Evolutionary conservation across 2,113 vertebrate species (phyloP).

Genomic region (Antechinus flavipes): DNA sequence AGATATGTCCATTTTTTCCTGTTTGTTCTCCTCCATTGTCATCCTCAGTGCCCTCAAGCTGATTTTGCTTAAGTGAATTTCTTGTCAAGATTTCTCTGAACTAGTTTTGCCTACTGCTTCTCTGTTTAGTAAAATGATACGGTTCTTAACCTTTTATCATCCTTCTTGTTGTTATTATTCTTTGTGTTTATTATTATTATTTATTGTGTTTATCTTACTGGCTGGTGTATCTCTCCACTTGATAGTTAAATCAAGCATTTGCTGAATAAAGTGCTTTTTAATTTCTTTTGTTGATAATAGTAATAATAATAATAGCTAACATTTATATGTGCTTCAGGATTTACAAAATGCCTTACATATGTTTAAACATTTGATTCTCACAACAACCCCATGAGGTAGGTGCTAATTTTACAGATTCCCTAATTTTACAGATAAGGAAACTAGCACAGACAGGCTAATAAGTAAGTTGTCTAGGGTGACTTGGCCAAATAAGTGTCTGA

Average conservation of each 20-base stretch:
- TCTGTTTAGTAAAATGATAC: neutral
- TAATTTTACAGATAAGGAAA: neutral
- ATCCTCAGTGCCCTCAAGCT: neutral
- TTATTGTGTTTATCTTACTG: neutral
- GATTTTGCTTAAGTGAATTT: neutral
- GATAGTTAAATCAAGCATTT: neutral
- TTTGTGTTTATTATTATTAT: neutral
- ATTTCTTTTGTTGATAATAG: neutral
- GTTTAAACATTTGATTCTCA: neutral
- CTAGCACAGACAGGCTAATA: neutral
- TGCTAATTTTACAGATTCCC: neutral
- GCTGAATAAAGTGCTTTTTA: neutral
- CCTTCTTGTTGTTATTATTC: neutral
- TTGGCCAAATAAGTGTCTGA: neutral
- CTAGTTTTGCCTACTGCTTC: neutral
- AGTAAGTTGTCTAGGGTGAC: neutral
- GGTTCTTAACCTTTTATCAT: neutral
- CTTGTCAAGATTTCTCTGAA: neutral
- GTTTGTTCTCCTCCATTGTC: neutral
- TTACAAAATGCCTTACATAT: neutral
- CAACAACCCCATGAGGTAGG: neutral
- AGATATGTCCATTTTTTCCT: neutral
- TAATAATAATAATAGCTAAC: neutral
- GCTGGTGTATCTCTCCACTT: neutral
- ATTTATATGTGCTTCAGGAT: neutral